Percentiles rank a stretch among this genome's conserved stretches.
Conservation (phyloP, 1,140 invertebrate species). For the Pomacea maculata region DNA sequence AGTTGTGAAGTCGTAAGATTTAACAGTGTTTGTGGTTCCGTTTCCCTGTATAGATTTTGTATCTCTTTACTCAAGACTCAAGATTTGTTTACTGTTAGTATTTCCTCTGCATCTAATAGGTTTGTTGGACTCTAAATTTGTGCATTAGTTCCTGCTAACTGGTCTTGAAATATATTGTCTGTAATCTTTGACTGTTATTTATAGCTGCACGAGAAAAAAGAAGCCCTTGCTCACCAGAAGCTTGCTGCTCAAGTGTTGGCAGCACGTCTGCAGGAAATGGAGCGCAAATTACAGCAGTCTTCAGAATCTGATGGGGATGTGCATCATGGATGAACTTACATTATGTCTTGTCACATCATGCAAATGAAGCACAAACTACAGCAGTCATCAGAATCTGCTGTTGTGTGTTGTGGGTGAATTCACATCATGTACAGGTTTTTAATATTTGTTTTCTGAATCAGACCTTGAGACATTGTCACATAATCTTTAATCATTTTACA, state of each 20-base stretch:
- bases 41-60: no score
- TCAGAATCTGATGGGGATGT: slow-evolving; percentile 29
- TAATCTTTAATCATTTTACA: no score
- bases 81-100: neutral
- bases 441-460: no score
- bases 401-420: no score
- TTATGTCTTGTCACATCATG: neutral
- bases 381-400: no score
- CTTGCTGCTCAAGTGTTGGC: slow-evolving; percentile 52
- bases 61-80: neutral
- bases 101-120: neutral
- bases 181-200: slow-evolving; percentile 14
- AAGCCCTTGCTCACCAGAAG: slow-evolving; percentile 54
- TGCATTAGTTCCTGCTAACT: neutral
- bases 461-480: no score
- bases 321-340: neutral
- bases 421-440: no score
- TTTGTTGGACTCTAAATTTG: neutral
- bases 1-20: no score
- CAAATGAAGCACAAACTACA: no score
- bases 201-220: slow-evolving; percentile 55
- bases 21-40: no score
- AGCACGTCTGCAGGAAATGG: slow-evolving; percentile 39
- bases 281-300: slow-evolving; percentile 33
- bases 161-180: neutral